Evolutionary conservation across 2,113 vertebrate genomes (phyloP), one percentile per base, ranked within the genome.

Genomic region (Gambusia affinis): DNA sequence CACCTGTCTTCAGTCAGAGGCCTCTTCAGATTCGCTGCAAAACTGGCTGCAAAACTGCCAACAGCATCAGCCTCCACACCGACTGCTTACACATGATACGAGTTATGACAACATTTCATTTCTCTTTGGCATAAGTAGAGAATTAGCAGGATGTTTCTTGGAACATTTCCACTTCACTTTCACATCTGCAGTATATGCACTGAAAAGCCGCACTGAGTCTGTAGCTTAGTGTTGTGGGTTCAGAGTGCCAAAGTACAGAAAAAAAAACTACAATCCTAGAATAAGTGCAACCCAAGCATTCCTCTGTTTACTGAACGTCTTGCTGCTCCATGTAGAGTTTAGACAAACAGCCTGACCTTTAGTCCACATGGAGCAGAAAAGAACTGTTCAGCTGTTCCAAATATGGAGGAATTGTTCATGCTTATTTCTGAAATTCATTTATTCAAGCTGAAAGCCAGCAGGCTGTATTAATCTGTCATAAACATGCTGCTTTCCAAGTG

Each of bases 281-380:
- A 22, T 6, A 42, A 42, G 39, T 42, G 39, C 39, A 42, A 42
- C 12, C 6, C 1, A 2, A 8, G 8, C 8, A 24, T 57, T 24
- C 24, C 51, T n/a, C 51, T n/a, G 51, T 54, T 54, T 54, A 24
- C 4, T 19, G 51, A 57, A 24, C 24, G 0, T 19, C 14, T 47
- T 17, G 44, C 14, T 17, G 44, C 17, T 47, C 1, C 17, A 47
- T 19, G 17, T 6, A 10, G 7, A 24, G 24, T 67, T 64, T 51
- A 33, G 54, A 71, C 28, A 70, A 68, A 74, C 75, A 73, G 37
- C 39, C 27, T 66, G 78, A 85, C 76, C 80, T 89, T 84, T 85
- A 71, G 10, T 76, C 84, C 78, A 86, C 66, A 80, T 73, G 73
- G 57, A 66, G 60, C 66, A 61, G 22, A 11, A 67, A 27, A 69